These are phyloP conservation scores for Hippocampus kuda DNA, from an alignment of 2,797 vertebrate genomes.

Conservation along the genomic window DNA sequence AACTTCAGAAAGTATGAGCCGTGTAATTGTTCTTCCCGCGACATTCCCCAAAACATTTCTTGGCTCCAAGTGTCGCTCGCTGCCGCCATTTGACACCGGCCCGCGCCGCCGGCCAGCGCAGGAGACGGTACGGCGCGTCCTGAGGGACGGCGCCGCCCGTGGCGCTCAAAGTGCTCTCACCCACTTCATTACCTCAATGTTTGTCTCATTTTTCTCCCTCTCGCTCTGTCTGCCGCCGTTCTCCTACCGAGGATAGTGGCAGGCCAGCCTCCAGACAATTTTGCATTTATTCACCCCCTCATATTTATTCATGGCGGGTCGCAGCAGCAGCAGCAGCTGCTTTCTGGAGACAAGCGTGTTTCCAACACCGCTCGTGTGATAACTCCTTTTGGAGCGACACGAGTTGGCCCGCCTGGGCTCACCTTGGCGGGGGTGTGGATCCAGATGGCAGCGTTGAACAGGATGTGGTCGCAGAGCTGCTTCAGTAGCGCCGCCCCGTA, in stretches of 20 bases:
- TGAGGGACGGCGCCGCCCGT: slow-evolving; percentile 15
- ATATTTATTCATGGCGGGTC: slow-evolving; percentile 57
- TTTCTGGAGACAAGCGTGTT: slow-evolving; percentile 46
- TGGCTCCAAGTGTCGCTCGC: slow-evolving; percentile 2
- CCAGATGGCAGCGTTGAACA: slow-evolving; percentile 84
- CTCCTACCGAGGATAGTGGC: slow-evolving; percentile 37
- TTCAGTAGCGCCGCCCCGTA: slow-evolving; percentile 92
- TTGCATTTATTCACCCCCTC: slow-evolving; percentile 53
- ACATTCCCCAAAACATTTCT: slow-evolving; percentile 7
- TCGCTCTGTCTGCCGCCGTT: slow-evolving; percentile 24
- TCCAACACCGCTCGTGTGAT: slow-evolving; percentile 49
- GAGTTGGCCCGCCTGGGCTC: slow-evolving; percentile 22
- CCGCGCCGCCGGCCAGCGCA: slow-evolving; percentile 7
- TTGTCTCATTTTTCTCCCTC: slow-evolving; percentile 17
- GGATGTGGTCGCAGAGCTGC: slow-evolving; percentile 77
- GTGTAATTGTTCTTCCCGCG: too few relatives aligned
- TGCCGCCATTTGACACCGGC: slow-evolving; percentile 11
- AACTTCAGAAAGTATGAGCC: too few relatives aligned
- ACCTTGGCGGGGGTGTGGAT: slow-evolving; percentile 73
- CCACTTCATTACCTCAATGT: slow-evolving; percentile 45
- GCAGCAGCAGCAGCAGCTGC: slow-evolving; percentile 29
- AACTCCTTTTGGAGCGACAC: slow-evolving; percentile 27
- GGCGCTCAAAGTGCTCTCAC: slow-evolving; percentile 39
- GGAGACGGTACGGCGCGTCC: slow-evolving; percentile 19
- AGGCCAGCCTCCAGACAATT: slow-evolving; percentile 41